Conservation (phyloP, 2,113 vertebrate genomes). For the Pangasianodon gigas region DNA sequence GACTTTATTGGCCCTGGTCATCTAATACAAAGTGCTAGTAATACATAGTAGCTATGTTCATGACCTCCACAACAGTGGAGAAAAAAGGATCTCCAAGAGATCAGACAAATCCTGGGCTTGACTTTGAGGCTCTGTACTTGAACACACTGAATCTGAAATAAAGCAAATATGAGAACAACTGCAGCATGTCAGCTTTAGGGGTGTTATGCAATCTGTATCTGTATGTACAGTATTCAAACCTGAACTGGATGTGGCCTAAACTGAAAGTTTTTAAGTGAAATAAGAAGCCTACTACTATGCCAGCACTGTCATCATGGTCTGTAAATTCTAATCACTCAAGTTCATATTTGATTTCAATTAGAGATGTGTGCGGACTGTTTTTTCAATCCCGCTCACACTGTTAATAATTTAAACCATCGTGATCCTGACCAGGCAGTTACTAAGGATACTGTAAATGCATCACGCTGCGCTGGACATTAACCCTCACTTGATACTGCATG, state of each 20-base stretch:
- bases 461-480: neutral
- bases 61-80: neutral
- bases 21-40: conserved; percentile 24
- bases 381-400: neutral
- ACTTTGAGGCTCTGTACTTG: neutral
- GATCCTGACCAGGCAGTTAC: neutral
- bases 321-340: neutral
- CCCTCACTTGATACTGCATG: neutral
- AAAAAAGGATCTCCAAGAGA: neutral
- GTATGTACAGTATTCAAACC: neutral
- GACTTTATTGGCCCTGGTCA: neutral
- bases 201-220: neutral
- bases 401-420: neutral
- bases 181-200: neutral
- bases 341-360: neutral
- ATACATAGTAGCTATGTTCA: conserved; percentile 2
- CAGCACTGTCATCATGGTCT: too few species aligned
- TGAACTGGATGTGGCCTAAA: neutral
- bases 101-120: neutral
- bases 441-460: neutral
- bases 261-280: neutral
- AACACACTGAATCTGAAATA: neutral
- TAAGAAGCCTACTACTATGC: too few species aligned
- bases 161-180: neutral
- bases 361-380: neutral